These are phyloP conservation scores for Nylanderia fulva DNA, from an alignment of 1,140 invertebrate genomes.

Conservation along the genomic window DNA sequence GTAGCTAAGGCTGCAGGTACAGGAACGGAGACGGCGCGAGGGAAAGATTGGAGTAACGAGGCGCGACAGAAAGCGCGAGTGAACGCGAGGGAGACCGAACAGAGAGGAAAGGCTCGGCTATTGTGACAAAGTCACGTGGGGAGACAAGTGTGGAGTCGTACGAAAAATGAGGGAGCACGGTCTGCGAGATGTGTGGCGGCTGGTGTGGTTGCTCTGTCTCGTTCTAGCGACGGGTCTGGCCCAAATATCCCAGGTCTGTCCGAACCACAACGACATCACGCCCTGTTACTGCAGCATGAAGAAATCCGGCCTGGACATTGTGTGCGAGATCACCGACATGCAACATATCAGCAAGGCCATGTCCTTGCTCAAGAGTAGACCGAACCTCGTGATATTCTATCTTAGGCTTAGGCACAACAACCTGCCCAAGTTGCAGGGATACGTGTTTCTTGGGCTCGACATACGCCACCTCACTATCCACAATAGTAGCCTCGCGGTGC, in stretches of 20 bases:
- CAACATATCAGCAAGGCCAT: constrained; percentile 91
- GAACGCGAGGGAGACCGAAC: constrained; percentile 22
- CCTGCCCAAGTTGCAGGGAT: constrained; percentile 92
- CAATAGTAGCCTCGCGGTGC: constrained; percentile 94
- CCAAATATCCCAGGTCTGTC: constrained; percentile 89
- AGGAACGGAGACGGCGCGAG: constrained; percentile 67
- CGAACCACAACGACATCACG: constrained; percentile 89
- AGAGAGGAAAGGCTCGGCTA: background rate
- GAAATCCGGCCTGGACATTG: constrained; percentile 94
- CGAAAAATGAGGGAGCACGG: constrained; percentile 65
- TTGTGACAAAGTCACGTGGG: constrained; percentile 38
- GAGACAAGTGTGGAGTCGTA: constrained; percentile 13
- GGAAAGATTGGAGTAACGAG: constrained; percentile 46
- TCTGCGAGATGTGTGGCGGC: constrained; percentile 55
- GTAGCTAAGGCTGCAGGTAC: constrained; percentile 76
- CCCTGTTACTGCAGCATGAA: constrained; percentile 94
- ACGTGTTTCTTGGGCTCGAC: constrained; percentile 94
- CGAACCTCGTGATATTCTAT: constrained; percentile 92
- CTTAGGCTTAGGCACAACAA: constrained; percentile 94
- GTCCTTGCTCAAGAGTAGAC: constrained; percentile 90
- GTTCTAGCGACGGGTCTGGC: constrained; percentile 55
- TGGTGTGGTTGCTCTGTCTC: constrained; percentile 63
- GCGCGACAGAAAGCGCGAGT: constrained; percentile 30
- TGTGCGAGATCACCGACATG: constrained; percentile 93
- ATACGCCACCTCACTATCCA: constrained; percentile 95